Conservation (phyloP, 1,140 invertebrate species). For the Thalassaphorura encarpata region DNA sequence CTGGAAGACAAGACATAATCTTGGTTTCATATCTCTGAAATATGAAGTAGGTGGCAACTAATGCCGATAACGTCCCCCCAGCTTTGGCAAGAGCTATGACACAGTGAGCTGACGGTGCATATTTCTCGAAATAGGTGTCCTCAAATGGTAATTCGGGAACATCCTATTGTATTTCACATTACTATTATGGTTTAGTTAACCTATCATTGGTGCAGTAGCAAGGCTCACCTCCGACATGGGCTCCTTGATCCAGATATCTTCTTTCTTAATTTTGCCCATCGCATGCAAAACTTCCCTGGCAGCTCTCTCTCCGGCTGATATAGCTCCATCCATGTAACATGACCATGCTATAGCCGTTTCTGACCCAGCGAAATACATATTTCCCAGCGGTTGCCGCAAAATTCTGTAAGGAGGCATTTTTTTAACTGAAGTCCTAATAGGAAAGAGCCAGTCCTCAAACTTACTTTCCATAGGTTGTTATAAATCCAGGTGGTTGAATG, state of each 20-base stretch:
- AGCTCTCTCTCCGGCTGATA: conserved; percentile 45
- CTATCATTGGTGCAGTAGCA: not conserved
- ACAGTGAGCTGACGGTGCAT: not conserved
- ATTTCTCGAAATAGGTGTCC: not conserved
- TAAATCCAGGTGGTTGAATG: conserved; percentile 32
- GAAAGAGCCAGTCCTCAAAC: no score
- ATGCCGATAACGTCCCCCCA: no score
- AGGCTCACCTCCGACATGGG: not conserved
- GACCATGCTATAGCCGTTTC: conserved; percentile 47
- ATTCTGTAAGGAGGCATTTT: no score
- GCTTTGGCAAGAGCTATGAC: no score
- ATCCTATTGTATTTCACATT: not conserved
- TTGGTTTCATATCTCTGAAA: no score
- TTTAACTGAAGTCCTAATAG: no score
- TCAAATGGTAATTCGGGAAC: not conserved
- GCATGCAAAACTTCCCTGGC: conserved; percentile 42
- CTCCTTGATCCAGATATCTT: not conserved
- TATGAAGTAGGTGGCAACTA: no score
- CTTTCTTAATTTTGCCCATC: conserved; percentile 12
- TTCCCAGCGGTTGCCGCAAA: conserved; percentile 33
- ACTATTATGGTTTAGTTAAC: not conserved
- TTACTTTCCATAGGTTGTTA: conserved; percentile 29
- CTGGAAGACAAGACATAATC: no score
- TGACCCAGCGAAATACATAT: conserved; percentile 45
- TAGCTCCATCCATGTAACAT: conserved; percentile 48